phyloP scores from a whole-genome alignment of 2,797 vertebrate species.

The Gastrophryne carolinensis region DNA sequence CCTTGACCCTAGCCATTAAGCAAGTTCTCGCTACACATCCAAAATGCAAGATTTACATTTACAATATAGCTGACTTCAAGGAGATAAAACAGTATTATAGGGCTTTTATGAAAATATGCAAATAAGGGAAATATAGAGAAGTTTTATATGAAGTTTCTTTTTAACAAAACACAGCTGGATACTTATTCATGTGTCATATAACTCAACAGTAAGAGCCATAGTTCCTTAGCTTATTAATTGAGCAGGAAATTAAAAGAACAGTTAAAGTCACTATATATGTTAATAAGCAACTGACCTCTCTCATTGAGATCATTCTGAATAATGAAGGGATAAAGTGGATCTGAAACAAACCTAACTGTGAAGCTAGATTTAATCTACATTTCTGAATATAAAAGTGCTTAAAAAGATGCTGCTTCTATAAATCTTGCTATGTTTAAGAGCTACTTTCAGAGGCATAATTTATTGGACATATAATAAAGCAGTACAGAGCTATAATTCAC shows the following conservation, averaged over 20 bases:
- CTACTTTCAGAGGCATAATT: not conserved
- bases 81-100: not conserved
- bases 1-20: no score
- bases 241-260: slow-evolving; percentile 51
- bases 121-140: not conserved
- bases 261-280: slow-evolving; percentile 53
- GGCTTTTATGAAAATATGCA: not conserved
- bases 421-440: not conserved
- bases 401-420: slow-evolving; percentile 5
- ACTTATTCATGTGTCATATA: slow-evolving; percentile 23
- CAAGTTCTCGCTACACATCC: no score
- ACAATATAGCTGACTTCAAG: no score
- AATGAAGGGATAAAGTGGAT: slow-evolving; percentile 43
- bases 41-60: no score
- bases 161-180: slow-evolving; percentile 17
- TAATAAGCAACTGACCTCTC: slow-evolving; percentile 50
- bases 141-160: not conserved
- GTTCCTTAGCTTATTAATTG: slow-evolving; percentile 45
- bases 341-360: slow-evolving; percentile 38
- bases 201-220: slow-evolving; percentile 39
- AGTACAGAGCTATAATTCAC: not conserved
- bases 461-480: not conserved
- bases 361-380: slow-evolving; percentile 32
- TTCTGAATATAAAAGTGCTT: slow-evolving; percentile 33
- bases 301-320: slow-evolving; percentile 43